Base-by-base conservation (phyloP, 2,888 invertebrate species). In the Diplolepis rosae region DNA sequence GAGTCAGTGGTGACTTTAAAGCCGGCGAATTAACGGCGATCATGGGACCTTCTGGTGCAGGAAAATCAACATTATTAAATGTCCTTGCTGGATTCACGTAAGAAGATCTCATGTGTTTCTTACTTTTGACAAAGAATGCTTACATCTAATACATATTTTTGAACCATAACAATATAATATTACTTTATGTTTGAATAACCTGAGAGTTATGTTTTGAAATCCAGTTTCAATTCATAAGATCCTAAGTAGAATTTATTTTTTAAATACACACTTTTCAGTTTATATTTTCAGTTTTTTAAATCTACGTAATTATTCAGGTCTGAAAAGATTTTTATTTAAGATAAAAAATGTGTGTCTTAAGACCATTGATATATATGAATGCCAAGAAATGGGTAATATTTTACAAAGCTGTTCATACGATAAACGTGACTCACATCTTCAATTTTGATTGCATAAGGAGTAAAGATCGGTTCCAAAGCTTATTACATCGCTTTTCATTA, bases 11-110 rank as follows among this genome's bases (percentile, higher is more conserved):
- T 0, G 89, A 89, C 78, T 90, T 93, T 87, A 91, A 90, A 74
- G 91, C 93, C 0, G 93, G 93, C 18, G 91, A 93, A 77, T 84
- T 93, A 65, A 92, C 93, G 0, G 93, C 93, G 52, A 93, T 93
- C 73, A 93, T 93, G 92, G 93, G 93, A 0, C 93, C 93, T 3
- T 93, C 93, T 0, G 94, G 94, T 2, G 93, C 94, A 0, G 94
- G 95, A 52, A 95, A 97, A 86, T 96, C 96, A 66, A 96, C 97
- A 0, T 91, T 97, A 2, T 93, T 97, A 87, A 97, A 97, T 87
- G 95, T 97, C 72, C 91, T 97, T 67, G 96, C 96, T 27, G 97
- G 96, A 66, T 97, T 94, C 89, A 93, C 94, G 97, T 96, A 90
- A 93, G 94, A 7, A 3, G 2, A 13, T 22, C 4, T 66, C n/a